Evolutionary conservation across 1,140 invertebrate genomes (phyloP).

Genomic region (Asobara japonica): DNA sequence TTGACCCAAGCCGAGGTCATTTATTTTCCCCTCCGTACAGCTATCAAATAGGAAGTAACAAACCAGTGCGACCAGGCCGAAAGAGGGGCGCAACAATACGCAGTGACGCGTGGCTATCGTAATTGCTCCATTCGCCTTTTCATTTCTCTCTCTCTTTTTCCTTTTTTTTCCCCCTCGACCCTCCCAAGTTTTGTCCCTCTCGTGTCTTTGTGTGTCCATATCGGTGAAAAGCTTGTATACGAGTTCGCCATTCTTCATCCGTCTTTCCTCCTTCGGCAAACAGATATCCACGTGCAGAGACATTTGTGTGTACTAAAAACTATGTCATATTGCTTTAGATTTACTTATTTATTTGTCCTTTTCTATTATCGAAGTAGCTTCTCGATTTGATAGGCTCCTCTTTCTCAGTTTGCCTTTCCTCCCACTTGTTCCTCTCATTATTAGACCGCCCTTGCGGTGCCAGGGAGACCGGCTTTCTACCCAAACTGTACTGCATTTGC

Average conservation of each 20-base stretch:
- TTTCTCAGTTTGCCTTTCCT: too few species aligned
- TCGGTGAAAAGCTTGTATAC: not conserved
- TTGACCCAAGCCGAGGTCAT: too few species aligned
- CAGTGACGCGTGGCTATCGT: not conserved
- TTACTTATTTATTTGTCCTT: too few species aligned
- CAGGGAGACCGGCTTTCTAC: too few species aligned
- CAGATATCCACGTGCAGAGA: not conserved
- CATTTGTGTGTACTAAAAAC: too few species aligned
- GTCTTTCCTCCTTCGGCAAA: not conserved
- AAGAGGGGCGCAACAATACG: not conserved
- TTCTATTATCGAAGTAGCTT: too few species aligned
- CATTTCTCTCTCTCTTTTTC: not conserved
- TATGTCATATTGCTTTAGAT: too few species aligned
- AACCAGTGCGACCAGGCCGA: not conserved
- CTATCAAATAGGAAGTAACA: not conserved
- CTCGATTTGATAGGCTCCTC: too few species aligned
- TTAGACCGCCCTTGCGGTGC: too few species aligned
- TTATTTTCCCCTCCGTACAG: too few species aligned
- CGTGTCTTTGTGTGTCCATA: not conserved
- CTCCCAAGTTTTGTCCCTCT: not conserved
- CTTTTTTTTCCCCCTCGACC: not conserved
- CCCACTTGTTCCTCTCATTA: too few species aligned
- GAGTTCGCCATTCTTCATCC: not conserved
- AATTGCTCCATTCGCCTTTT: not conserved
- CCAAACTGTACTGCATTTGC: too few species aligned